These are phyloP conservation scores for Atlantisia rogersi DNA, from an alignment of 2,113 vertebrate genomes.

Conservation along the genomic window DNA sequence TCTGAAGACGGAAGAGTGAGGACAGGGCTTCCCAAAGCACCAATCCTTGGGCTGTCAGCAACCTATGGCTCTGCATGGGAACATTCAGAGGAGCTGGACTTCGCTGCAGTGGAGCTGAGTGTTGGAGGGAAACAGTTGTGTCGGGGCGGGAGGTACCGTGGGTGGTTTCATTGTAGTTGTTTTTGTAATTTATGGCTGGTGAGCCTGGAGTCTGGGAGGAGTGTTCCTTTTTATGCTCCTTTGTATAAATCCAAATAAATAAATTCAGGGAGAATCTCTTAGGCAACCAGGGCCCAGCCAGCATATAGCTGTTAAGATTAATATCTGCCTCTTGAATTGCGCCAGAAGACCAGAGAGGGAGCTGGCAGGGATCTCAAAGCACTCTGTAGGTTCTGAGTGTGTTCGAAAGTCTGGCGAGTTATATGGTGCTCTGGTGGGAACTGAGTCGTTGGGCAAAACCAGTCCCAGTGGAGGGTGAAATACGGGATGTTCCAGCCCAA, in stretches of 20 bases:
- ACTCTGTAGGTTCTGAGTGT: background rate
- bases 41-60: background rate
- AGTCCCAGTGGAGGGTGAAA: background rate
- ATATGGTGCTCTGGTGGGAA: background rate
- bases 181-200: slow-evolving; percentile 60
- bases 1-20: background rate
- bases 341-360: slow-evolving; percentile 49
- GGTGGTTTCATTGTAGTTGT: slow-evolving; percentile 68
- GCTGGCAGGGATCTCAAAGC: slow-evolving; percentile 61
- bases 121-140: slow-evolving; percentile 19
- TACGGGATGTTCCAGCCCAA: background rate
- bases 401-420: slow-evolving; percentile 49
- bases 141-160: slow-evolving; percentile 35
- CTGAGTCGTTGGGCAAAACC: slow-evolving; percentile 14
- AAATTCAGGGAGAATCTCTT: slow-evolving; percentile 65
- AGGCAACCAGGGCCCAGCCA: slow-evolving; percentile 33
- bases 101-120: background rate
- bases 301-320: slow-evolving; percentile 58
- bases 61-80: background rate
- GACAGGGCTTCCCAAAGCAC: background rate
- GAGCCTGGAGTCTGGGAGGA: slow-evolving; percentile 66
- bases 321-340: slow-evolving; percentile 14
- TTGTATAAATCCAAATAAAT: slow-evolving; percentile 71
- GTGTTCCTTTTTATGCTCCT: slow-evolving; percentile 61
- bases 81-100: background rate